These are phyloP conservation scores for Coregonus ussuriensis DNA, from an alignment of 2,797 vertebrate genomes.

Conservation along the genomic window DNA sequence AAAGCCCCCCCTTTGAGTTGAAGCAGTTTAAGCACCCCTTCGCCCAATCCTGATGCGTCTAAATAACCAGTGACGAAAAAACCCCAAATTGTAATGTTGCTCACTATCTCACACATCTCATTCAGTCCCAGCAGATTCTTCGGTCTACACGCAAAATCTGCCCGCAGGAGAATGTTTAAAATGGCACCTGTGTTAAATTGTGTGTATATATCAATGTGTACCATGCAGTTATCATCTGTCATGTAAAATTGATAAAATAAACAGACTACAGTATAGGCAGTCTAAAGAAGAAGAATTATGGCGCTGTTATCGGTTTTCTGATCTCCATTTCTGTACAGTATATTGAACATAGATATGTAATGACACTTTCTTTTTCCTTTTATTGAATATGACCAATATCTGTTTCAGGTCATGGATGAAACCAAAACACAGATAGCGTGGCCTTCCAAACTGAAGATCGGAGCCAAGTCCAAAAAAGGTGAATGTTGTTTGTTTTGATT, in stretches of 20 bases:
- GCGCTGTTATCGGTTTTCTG: not conserved
- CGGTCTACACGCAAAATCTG: no score
- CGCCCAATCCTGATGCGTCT: no score
- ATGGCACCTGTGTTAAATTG: not conserved
- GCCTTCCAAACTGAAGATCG: constrained; percentile 84
- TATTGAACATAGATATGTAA: not conserved
- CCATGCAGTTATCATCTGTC: not conserved
- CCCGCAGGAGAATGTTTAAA: not conserved
- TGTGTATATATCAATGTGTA: not conserved
- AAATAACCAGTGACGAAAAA: no score
- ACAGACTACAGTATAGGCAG: not conserved
- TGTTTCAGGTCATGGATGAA: constrained; percentile 82
- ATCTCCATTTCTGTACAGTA: not conserved
- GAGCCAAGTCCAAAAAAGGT: constrained; percentile 85
- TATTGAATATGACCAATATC: constrained; percentile 50
- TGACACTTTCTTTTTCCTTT: not conserved
- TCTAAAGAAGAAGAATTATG: not conserved
- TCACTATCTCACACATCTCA: no score
- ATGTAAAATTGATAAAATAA: not conserved
- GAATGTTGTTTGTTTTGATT: constrained; percentile 17
- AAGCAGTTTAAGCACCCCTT: no score
- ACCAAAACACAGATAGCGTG: constrained; percentile 83
- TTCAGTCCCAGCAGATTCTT: no score
- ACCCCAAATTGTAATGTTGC: no score
- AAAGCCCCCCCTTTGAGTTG: not conserved